Percentiles rank a stretch among this genome's conserved stretches.
These are phyloP conservation scores for Drosophila ficusphila DNA, from an alignment of 1,140 invertebrate species.

Conservation along the genomic window DNA sequence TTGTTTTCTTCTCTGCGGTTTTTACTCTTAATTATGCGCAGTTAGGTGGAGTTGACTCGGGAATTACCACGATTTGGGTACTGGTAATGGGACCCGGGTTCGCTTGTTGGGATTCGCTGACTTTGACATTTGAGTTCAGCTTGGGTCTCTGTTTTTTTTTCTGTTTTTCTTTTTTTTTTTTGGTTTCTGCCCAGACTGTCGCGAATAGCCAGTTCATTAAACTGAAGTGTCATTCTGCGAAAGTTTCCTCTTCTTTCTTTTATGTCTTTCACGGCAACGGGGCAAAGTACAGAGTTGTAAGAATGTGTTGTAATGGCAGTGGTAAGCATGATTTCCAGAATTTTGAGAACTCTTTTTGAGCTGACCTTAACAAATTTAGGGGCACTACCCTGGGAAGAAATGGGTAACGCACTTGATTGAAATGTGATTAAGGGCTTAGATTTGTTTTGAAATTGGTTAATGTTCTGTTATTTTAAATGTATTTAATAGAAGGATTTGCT, in stretches of 20 bases:
- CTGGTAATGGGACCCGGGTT: constrained; percentile 1
- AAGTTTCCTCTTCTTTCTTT: constrained; percentile 34
- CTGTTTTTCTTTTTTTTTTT: constrained; percentile 9
- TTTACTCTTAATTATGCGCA: constrained; percentile 58
- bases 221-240: constrained; percentile 76
- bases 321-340: constrained; percentile 47
- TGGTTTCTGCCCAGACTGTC: constrained; percentile 39
- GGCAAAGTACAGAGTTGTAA: constrained; percentile 58
- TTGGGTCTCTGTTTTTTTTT: constrained; percentile 13
- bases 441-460: too few species aligned
- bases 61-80: constrained; percentile 34
- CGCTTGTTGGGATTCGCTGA: constrained; percentile 38
- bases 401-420: too few species aligned
- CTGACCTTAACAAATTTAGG: constrained; percentile 15
- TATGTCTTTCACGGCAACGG: constrained; percentile 45
- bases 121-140: constrained; percentile 41
- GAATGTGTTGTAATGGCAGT: constrained; percentile 64
- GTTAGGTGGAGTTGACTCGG: constrained; percentile 43
- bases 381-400: constrained; percentile 1
- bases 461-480: too few species aligned
- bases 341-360: constrained; percentile 28
- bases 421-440: too few species aligned
- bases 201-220: constrained; percentile 70
- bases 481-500: too few species aligned
- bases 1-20: constrained; percentile 52